Percentiles rank a stretch among this genome's conserved stretches.
Evolutionary conservation across 2,113 vertebrate genomes (phyloP).

Genomic region (Colius striatus): DNA sequence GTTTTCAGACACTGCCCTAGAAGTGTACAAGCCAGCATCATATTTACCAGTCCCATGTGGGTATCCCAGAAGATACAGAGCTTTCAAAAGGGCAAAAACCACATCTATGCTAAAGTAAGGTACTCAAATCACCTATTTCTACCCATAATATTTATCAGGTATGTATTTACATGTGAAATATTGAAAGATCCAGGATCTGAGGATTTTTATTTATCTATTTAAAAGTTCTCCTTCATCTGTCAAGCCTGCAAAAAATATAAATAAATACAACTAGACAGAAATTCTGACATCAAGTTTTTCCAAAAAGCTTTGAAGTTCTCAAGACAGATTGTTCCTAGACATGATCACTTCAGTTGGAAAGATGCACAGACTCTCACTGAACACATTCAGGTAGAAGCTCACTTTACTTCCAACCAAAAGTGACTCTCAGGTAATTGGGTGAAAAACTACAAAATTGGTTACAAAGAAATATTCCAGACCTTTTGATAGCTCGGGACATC

Average conservation of each 20-base stretch:
- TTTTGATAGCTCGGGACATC: neutral
- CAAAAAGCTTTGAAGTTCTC: neutral
- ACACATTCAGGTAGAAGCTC: neutral
- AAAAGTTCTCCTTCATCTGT: neutral
- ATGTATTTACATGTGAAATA: neutral
- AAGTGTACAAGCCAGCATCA: neutral
- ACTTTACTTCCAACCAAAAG: neutral
- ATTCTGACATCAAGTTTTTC: neutral
- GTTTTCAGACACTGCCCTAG: neutral
- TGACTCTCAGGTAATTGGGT: neutral
- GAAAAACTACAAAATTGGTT: neutral
- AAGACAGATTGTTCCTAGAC: neutral
- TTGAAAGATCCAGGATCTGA: neutral
- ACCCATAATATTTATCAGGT: neutral
- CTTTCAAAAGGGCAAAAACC: neutral
- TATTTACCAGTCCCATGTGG: neutral
- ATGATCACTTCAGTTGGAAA: neutral
- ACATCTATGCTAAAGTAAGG: neutral
- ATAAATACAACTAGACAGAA: neutral
- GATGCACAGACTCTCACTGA: neutral
- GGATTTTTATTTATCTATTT: neutral
- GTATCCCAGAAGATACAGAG: neutral
- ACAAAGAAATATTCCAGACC: neutral
- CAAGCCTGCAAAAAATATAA: neutral
- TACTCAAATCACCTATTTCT: neutral